A percentile compares a stretch with the other conserved stretches of the same genome.
Evolutionary conservation across 2,797 vertebrate species (phyloP).

Genomic region (Hybognathus amarus): DNA sequence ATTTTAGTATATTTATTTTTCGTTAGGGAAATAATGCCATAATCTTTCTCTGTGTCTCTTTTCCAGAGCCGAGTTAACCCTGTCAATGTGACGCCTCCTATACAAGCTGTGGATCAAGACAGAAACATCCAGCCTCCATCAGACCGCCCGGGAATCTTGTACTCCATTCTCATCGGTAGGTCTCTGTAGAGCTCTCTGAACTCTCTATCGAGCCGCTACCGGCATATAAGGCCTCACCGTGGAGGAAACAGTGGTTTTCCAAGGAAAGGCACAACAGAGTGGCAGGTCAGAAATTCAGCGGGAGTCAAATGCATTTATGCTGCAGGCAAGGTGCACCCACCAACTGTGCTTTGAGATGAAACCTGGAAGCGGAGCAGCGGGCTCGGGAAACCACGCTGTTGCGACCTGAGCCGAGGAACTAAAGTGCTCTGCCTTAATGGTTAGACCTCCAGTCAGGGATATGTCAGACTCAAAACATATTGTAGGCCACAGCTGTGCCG

Average conservation of each 20-base stretch:
- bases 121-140: slow-evolving; percentile 92
- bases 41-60: slow-evolving; percentile 1
- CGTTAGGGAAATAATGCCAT: neutral
- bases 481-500: neutral
- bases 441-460: slow-evolving; percentile 21
- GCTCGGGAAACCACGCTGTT: slow-evolving; percentile 13
- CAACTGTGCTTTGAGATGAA: slow-evolving; percentile 65
- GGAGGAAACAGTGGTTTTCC: slow-evolving; percentile 5
- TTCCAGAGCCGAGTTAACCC: slow-evolving; percentile 88
- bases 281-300: slow-evolving; percentile 33
- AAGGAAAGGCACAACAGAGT: slow-evolving; percentile 24
- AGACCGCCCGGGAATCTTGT: slow-evolving; percentile 91
- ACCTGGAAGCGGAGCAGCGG: slow-evolving; percentile 49
- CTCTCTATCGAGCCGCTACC: neutral
- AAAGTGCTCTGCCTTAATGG: neutral
- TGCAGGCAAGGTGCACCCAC: slow-evolving; percentile 30
- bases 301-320: slow-evolving; percentile 37
- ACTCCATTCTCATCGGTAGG: slow-evolving; percentile 94
- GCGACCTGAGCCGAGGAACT: slow-evolving; percentile 11
- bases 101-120: slow-evolving; percentile 96
- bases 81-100: slow-evolving; percentile 90
- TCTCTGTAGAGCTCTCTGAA: slow-evolving; percentile 52
- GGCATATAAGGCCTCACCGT: neutral
- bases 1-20: too few relatives aligned
- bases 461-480: neutral